Conservation (phyloP, 2,797 vertebrate species). For the Clarias pachynema region DNA sequence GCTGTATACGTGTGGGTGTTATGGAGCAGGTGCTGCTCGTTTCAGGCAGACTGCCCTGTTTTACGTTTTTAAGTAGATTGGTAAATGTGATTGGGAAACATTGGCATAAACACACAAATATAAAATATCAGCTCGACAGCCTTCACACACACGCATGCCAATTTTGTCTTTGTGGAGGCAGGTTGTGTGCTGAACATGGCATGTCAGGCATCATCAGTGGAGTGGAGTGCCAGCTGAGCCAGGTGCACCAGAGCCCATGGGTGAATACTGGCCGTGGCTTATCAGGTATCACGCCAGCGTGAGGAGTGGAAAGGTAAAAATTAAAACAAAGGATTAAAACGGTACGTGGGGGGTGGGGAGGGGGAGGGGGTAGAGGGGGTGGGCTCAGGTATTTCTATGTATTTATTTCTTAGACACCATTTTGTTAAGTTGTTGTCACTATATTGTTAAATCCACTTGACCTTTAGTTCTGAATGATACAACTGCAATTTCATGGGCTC, state of each 20-base stretch:
- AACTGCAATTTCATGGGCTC: conserved; percentile 74
- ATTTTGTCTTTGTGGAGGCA: conserved; percentile 18
- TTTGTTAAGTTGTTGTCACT: conserved; percentile 64
- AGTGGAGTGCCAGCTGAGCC: conserved; percentile 60
- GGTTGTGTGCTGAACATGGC: conserved; percentile 20
- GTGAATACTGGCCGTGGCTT: conserved; percentile 71
- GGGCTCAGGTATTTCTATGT: conserved; percentile 51
- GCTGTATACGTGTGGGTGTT: conserved; percentile 34
- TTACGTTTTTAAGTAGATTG: conserved; percentile 61
- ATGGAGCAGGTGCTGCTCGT: conserved; percentile 59
- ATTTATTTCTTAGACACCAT: conserved; percentile 65
- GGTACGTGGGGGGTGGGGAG: conserved; percentile 4
- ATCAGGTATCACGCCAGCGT: conserved; percentile 68
- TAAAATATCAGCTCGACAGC: conserved; percentile 17
- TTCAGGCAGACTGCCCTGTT: conserved; percentile 58
- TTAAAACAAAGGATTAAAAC: conserved; percentile 66
- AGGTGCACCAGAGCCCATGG: conserved; percentile 61
- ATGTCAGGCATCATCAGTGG: conserved; percentile 46
- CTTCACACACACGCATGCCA: conserved; percentile 21
- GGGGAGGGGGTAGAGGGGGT: not conserved
- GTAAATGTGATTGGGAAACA: conserved; percentile 31
- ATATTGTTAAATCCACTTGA: conserved; percentile 68
- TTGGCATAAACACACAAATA: conserved; percentile 19
- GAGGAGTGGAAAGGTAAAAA: conserved; percentile 61
- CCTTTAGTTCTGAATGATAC: conserved; percentile 66